A percentile compares a stretch with the other conserved stretches of the same genome.
Conservation (phyloP, 2,888 invertebrate species). For the Ectemnius continuus region DNA sequence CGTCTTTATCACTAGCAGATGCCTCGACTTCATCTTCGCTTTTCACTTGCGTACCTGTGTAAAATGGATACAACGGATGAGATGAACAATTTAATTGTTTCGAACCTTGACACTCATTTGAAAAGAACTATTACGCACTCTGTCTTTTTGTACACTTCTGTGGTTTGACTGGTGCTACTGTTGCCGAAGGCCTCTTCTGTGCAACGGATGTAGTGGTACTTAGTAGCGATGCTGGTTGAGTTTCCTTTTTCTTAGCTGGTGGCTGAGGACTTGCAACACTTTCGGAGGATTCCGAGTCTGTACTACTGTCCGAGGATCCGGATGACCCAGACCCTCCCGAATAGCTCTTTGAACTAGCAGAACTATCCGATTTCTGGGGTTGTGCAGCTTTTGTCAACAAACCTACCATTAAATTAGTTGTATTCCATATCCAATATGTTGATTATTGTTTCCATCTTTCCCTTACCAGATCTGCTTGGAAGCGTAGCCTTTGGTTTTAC, state of each 20-base stretch:
- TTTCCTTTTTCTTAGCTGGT: conserved; percentile 71
- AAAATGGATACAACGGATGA: too few species aligned
- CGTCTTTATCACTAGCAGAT: conserved; percentile 74
- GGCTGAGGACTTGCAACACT: conserved; percentile 79
- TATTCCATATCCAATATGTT: too few species aligned
- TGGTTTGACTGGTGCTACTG: conserved; percentile 72
- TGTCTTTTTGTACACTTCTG: conserved; percentile 73
- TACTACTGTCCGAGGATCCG: conserved; percentile 80
- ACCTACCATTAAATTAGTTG: conserved; percentile 46
- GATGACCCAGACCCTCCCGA: conserved; percentile 83
- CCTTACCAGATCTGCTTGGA: conserved; percentile 76
- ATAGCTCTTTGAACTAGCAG: conserved; percentile 84
- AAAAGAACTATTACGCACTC: conserved; percentile 55
- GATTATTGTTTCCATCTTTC: too few species aligned
- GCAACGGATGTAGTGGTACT: conserved; percentile 53
- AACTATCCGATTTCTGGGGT: conserved; percentile 81
- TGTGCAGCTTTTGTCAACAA: conserved; percentile 69
- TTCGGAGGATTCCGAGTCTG: conserved; percentile 85
- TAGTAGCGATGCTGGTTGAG: conserved; percentile 61
- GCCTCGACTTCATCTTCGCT: conserved; percentile 75
- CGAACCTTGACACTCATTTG: too few species aligned
- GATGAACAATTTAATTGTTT: too few species aligned
- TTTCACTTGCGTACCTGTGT: conserved; percentile 43
- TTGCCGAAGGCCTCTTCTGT: conserved; percentile 70
- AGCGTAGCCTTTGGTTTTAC: conserved; percentile 78